Evolutionary conservation across 2,797 vertebrate genomes (phyloP), one percentile per base, ranked within the genome.

Genomic region (Sternarchorhynchus goeldii): DNA sequence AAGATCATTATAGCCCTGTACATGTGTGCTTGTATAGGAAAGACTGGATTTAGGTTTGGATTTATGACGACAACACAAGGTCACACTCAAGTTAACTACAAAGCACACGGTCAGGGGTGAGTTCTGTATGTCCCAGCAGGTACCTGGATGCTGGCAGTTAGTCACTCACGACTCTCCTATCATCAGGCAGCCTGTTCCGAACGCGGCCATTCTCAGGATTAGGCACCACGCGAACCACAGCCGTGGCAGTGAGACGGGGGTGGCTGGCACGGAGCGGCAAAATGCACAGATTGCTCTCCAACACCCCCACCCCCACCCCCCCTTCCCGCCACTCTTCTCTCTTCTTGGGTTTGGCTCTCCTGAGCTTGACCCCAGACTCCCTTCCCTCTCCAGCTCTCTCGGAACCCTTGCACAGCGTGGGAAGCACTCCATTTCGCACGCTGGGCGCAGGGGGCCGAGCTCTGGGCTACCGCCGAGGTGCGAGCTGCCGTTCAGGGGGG

Each of bases 321-420:
- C 45, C 2, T 3, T 10, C 10, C 41, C 6, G 2, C 45, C 45
- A 10, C 45, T 12, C 12, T 3, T 12, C 34, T 36, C 34, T 36
- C 34, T 36, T 1, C 45, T 12, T 1, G 3, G 45, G 56, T 59
- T 56, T 18, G 17, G 53, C 73, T 57, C 72, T 75, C 41, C 71
- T 72, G 78, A 68, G 75, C 63, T 55, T 34, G 72, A 64, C 81
- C 72, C 73, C 83, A 73, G 10, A 55, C 56, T 74, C 31, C 57
- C 70, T 41, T 62, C 12, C 31, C 17, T 62, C 58, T 56, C 39
- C 56, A 76, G 81, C 62, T 41, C 16, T 7, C 60, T 29, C 63
- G 58, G 58, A 71, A 71, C 31, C 2, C 25, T 32, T 1, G 3
- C 7, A 1, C n/a, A 32, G 17, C n/a, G 3, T 16, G 20, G 69